These are phyloP conservation scores for Latrodectus hesperus DNA, from an alignment of 2,888 invertebrate species.

Conservation along the genomic window DNA sequence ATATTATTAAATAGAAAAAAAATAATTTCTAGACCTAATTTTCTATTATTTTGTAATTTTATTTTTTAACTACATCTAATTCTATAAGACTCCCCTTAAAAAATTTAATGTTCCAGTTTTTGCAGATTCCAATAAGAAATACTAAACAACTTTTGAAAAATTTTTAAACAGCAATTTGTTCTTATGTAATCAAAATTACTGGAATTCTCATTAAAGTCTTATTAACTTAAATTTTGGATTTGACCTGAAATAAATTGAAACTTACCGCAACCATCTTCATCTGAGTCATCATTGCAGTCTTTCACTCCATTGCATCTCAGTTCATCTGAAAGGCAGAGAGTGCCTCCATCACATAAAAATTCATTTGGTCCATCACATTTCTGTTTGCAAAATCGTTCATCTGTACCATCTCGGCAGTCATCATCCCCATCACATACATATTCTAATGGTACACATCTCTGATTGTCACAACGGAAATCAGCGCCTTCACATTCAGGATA, in stretches of 20 bases:
- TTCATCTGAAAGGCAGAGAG: conserved; percentile 75
- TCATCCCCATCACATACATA: conserved; percentile 83
- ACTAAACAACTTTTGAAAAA: no score
- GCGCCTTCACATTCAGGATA: conserved; percentile 78
- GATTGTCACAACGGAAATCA: conserved; percentile 85
- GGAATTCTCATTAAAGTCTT: no score
- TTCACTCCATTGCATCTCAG: conserved; percentile 75
- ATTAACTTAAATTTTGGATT: no score
- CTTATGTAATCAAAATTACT: no score
- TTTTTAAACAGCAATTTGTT: no score
- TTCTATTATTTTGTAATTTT: no score
- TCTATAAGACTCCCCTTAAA: no score
- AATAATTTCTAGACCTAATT: no score
- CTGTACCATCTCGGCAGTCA: conserved; percentile 83
- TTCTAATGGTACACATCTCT: conserved; percentile 82
- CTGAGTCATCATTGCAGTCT: conserved; percentile 75
- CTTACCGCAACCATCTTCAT: conserved; percentile 75
- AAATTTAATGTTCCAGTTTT: no score
- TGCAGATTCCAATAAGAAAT: no score
- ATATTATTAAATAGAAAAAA: no score
- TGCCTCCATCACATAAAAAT: conserved; percentile 78
- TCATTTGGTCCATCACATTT: conserved; percentile 76
- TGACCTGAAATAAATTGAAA: not conserved
- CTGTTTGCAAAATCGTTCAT: conserved; percentile 81
- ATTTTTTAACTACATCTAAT: no score